These are phyloP conservation scores for Elmis aenea DNA, from an alignment of 2,888 invertebrate species.

Conservation along the genomic window DNA sequence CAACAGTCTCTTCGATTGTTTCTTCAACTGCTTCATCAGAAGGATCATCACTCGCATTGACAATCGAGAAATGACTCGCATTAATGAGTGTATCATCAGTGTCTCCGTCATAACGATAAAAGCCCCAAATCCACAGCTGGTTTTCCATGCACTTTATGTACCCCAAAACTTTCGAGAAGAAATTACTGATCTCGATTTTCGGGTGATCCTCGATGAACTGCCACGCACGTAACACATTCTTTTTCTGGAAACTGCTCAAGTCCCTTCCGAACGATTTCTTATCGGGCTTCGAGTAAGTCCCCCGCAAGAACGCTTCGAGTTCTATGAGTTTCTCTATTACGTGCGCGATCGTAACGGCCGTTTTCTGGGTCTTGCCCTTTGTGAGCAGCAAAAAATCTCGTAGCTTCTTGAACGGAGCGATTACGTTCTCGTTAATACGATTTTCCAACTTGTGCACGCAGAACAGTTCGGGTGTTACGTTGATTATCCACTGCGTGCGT, in stretches of 20 bases:
- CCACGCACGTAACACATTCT: conserved; percentile 42
- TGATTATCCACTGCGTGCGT: conserved; percentile 35
- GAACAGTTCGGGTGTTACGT: conserved; percentile 41
- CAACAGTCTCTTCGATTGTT: conserved; percentile 46
- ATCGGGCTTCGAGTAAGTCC: conserved; percentile 30
- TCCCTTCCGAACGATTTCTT: conserved; percentile 39
- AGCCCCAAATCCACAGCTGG: conserved; percentile 45
- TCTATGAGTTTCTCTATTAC: conserved; percentile 41
- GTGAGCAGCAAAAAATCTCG: conserved; percentile 37
- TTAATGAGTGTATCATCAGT: conserved; percentile 37
- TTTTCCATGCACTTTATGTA: conserved; percentile 45
- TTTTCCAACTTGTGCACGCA: conserved; percentile 42
- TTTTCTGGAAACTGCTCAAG: conserved; percentile 40
- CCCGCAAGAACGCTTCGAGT: conserved; percentile 36
- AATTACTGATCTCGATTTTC: conserved; percentile 41
- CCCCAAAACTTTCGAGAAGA: conserved; percentile 41
- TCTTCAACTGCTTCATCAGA: conserved; percentile 44
- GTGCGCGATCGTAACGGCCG: conserved; percentile 27
- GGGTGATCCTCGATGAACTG: conserved; percentile 41
- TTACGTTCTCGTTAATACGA: conserved; percentile 41
- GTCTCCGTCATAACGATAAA: conserved; percentile 36
- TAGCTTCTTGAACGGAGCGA: conserved; percentile 42
- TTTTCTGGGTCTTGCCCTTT: conserved; percentile 34
- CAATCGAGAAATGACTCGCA: conserved; percentile 33
- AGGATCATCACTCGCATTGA: conserved; percentile 16